phyloP scores from a whole-genome alignment of 2,113 vertebrate genomes.

The Notothenia coriiceps region DNA sequence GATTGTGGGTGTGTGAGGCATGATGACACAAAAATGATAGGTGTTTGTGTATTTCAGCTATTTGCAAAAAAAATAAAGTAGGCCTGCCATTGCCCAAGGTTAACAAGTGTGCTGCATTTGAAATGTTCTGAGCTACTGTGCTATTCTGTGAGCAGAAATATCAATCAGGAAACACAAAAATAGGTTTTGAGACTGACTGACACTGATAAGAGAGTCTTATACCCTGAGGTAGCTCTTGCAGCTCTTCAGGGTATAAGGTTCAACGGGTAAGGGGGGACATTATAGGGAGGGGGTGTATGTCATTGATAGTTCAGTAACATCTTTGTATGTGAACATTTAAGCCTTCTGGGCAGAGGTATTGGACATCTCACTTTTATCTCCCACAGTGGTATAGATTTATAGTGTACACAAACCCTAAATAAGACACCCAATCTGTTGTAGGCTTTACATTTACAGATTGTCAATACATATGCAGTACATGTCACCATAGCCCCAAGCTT shows the following conservation, averaged over 20 bases:
- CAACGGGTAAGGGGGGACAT: not conserved
- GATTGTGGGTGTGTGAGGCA: slow-evolving; percentile 8
- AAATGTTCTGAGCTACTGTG: not conserved
- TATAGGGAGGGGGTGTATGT: not conserved
- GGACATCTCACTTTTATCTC: no score
- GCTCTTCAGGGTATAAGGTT: not conserved
- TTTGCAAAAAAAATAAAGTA: not conserved
- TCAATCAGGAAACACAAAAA: not conserved
- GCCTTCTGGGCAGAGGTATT: no score
- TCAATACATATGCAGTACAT: slow-evolving; percentile 1
- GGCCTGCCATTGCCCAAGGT: not conserved
- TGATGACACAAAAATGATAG: slow-evolving; percentile 17
- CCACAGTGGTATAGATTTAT: no score
- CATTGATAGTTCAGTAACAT: slow-evolving; percentile 4
- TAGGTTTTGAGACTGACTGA: not conserved
- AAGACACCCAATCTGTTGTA: not conserved
- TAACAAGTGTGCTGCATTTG: not conserved
- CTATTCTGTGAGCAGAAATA: not conserved
- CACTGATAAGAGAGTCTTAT: not conserved
- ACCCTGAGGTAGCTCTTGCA: slow-evolving; percentile 5
- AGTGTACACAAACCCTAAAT: no score
- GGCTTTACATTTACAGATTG: not conserved
- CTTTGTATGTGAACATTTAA: not conserved
- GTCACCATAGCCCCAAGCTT: not conserved
- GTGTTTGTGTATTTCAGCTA: slow-evolving; percentile 19